Percentiles rank a stretch among this genome's conserved stretches.
Evolutionary conservation across 2,113 vertebrate species (phyloP).

Genomic region (Silurus meridionalis): DNA sequence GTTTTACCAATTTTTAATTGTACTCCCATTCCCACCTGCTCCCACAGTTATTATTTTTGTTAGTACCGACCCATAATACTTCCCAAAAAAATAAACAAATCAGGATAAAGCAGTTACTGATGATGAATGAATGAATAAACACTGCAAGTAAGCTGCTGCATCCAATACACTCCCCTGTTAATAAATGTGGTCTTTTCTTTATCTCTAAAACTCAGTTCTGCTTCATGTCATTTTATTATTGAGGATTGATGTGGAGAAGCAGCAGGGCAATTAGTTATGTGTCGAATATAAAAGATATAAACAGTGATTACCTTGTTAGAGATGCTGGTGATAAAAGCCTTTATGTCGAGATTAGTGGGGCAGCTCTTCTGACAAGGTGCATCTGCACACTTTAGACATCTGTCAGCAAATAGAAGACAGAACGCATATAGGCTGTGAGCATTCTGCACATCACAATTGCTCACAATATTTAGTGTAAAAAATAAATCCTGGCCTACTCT

Average conservation of each 20-base stretch:
- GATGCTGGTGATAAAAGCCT: conserved; percentile 86
- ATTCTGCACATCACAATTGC: background rate
- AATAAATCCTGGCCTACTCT: background rate
- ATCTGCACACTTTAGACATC: conserved; percentile 86
- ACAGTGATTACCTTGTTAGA: conserved; percentile 78
- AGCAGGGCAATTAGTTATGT: background rate
- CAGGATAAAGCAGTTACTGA: background rate
- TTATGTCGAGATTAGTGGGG: conserved; percentile 85
- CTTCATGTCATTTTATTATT: background rate
- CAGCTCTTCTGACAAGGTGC: conserved; percentile 90
- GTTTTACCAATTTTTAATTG: background rate
- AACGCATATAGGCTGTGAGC: background rate
- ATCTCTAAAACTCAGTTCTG: background rate
- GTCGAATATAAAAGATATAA: background rate
- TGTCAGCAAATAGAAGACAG: conserved; percentile 55
- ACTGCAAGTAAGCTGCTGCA: background rate
- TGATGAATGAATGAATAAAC: background rate
- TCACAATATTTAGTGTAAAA: background rate
- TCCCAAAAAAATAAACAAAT: background rate
- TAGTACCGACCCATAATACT: background rate
- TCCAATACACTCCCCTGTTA: background rate
- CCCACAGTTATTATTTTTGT: background rate
- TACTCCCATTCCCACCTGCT: background rate
- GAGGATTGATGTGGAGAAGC: background rate
- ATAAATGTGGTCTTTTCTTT: conserved; percentile 3